Conservation (phyloP, 2,113 vertebrate genomes). For the Myodes glareolus region DNA sequence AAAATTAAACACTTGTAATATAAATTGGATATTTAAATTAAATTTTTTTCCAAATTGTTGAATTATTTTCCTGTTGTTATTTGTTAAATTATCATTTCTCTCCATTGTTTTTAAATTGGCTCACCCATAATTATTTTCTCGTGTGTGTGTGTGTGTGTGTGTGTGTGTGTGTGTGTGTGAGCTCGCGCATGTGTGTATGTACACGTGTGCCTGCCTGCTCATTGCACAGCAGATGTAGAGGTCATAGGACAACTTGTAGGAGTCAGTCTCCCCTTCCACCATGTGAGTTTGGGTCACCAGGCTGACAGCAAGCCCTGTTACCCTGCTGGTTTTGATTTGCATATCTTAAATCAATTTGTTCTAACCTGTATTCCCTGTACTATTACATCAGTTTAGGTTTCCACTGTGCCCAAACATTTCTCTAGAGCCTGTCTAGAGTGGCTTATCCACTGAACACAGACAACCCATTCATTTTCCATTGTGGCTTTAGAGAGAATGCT, state of each 20-base stretch:
- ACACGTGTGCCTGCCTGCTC: not conserved
- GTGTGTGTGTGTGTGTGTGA: not conserved
- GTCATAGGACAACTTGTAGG: not conserved
- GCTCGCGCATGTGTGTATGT: not conserved
- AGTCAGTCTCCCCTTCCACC: not conserved
- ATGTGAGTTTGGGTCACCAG: not conserved
- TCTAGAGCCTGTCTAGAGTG: not conserved
- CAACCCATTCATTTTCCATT: not conserved
- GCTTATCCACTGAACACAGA: too few relatives aligned
- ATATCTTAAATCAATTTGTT: not conserved
- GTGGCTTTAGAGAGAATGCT: not conserved
- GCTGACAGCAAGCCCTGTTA: not conserved
- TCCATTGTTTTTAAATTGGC: not conserved
- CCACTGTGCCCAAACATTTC: fast-evolving
- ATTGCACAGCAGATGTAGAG: not conserved
- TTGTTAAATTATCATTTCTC: not conserved
- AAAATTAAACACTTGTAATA: constrained; percentile 40
- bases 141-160: not conserved
- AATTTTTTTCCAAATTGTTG: not conserved
- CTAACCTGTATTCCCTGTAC: not conserved
- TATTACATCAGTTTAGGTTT: not conserved
- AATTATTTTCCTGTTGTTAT: not conserved
- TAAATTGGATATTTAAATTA: constrained; percentile 1
- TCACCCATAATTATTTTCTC: not conserved
- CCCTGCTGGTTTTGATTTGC: not conserved